Evolutionary conservation across 2,888 invertebrate genomes (phyloP).

Genomic region (Sepioteuthis lessoniana): DNA sequence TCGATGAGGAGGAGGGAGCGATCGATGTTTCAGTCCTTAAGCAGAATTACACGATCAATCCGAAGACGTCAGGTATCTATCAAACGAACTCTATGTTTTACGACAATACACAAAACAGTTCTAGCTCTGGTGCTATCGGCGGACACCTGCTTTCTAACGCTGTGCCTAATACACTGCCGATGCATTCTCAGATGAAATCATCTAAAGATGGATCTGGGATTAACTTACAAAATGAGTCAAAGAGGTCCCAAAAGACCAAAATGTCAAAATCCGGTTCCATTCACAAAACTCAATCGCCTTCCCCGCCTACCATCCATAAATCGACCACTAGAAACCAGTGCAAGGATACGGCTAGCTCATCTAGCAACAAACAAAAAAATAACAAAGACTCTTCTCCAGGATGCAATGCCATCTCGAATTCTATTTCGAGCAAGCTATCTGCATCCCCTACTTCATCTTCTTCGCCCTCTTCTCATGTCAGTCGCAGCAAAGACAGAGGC

Average conservation of each 20-base stretch:
- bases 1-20: conserved; percentile 46
- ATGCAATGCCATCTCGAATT: not conserved
- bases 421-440: not conserved
- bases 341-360: not conserved
- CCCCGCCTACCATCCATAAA: not conserved
- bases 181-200: not conserved
- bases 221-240: not conserved
- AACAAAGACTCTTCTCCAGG: not conserved
- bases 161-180: not conserved
- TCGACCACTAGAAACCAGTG: not conserved
- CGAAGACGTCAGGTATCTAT: not conserved
- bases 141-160: not conserved
- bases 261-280: not conserved
- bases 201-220: not conserved
- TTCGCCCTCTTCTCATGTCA: conserved; percentile 48
- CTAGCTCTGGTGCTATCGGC: too few species aligned
- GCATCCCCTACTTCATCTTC: conserved; percentile 50
- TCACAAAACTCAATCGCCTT: not conserved
- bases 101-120: not conserved
- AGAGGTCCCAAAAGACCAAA: not conserved
- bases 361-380: not conserved
- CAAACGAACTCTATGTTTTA: not conserved
- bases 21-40: conserved; percentile 47
- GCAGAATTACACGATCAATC: conserved; percentile 49
- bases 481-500: conserved; percentile 55